These are phyloP conservation scores for Odontocerum albicorne DNA, from an alignment of 2,888 invertebrate species.

Conservation along the genomic window DNA sequence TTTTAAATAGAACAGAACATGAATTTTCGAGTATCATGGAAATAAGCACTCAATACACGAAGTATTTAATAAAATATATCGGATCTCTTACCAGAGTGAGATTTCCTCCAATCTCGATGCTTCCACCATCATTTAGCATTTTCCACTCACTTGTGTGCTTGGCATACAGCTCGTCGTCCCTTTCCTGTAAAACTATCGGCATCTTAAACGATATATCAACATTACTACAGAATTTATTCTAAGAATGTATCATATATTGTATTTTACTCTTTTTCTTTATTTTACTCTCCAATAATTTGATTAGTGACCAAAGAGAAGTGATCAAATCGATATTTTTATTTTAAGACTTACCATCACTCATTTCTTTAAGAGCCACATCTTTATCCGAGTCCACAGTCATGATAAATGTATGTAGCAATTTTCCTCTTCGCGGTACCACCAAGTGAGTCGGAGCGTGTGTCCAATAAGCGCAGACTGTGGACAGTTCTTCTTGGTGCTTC, in stretches of 20 bases:
- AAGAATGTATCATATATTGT: background rate
- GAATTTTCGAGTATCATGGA: too few relatives aligned
- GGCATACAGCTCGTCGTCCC: conserved; percentile 48
- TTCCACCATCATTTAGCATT: conserved; percentile 52
- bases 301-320: background rate
- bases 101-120: conserved; percentile 55
- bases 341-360: conserved; percentile 41
- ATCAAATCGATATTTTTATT: conserved; percentile 1
- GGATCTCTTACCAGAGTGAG: conserved; percentile 48
- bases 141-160: conserved; percentile 56
- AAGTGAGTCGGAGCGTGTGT: conserved; percentile 53
- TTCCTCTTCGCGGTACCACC: conserved; percentile 52
- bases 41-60: background rate
- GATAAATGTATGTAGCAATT: conserved; percentile 54
- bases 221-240: background rate
- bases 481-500: conserved; percentile 46
- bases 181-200: conserved; percentile 53
- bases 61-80: conserved; percentile 3
- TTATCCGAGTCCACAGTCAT: conserved; percentile 57
- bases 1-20: too few relatives aligned
- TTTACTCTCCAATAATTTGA: background rate
- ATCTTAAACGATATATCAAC: conserved; percentile 23
- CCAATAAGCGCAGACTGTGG: conserved; percentile 53
- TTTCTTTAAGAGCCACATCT: conserved; percentile 49
- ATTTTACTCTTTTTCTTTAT: background rate